A percentile compares a stretch with the other conserved stretches of the same genome.
Evolutionary conservation across 30 jellyfish, hydroid and myxozoan species (phyloP).

Genomic region (Nemopilema nomurai): DNA sequence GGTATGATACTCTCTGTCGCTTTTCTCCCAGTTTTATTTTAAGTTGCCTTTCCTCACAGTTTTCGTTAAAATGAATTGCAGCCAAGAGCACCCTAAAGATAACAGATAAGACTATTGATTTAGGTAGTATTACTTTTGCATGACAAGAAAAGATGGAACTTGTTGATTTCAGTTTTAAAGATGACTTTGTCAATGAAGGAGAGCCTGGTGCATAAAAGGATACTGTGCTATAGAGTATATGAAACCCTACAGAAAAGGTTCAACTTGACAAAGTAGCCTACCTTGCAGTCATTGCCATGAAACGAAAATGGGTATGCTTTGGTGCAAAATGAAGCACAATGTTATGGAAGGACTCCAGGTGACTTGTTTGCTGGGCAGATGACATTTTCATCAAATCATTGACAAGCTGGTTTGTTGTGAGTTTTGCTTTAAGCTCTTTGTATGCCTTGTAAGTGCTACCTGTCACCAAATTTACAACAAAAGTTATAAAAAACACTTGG

Average conservation of each 20-base stretch:
- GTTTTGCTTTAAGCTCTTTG: slow-evolving; percentile 7
- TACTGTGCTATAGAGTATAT: too few relatives aligned
- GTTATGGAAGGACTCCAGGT: slow-evolving; percentile 24
- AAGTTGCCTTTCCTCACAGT: not conserved
- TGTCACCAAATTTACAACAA: too few relatives aligned
- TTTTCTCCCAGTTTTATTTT: slow-evolving; percentile 20
- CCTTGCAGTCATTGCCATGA: slow-evolving; percentile 21
- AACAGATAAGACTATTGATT: not conserved
- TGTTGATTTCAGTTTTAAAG: not conserved
- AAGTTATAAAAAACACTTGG: not conserved
- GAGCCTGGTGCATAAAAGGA: not conserved
- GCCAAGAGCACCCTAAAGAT: slow-evolving; percentile 5
- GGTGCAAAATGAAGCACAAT: slow-evolving; percentile 23
- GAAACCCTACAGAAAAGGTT: not conserved
- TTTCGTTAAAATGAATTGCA: slow-evolving; percentile 28
- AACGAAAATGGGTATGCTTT: slow-evolving; percentile 37
- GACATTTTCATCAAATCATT: slow-evolving; percentile 23
- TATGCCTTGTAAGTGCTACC: slow-evolving; percentile 49
- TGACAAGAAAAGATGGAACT: not conserved
- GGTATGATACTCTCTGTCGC: slow-evolving; percentile 15
- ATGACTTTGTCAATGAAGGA: not conserved
- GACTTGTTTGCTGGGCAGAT: slow-evolving; percentile 15
- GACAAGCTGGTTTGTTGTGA: slow-evolving; percentile 2
- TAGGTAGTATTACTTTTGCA: not conserved
- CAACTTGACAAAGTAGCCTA: not conserved